A percentile compares a stretch with the other conserved stretches of the same genome.
phyloP scores from a whole-genome alignment of 2,888 invertebrate species.

The Cheilosia scutellata region DNA sequence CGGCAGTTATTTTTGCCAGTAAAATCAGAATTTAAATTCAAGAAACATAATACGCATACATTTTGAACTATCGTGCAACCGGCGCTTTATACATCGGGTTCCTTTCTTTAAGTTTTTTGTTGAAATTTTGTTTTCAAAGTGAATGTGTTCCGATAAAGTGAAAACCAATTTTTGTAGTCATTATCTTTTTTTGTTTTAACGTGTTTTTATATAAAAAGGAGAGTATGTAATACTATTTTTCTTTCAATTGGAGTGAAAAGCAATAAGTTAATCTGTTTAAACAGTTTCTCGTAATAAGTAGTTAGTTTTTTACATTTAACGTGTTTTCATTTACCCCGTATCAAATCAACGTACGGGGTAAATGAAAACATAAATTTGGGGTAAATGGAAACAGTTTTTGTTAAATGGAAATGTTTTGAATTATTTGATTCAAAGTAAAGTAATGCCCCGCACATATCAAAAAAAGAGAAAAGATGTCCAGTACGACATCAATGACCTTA shows the following conservation, averaged over 20 bases:
- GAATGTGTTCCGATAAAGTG: neutral
- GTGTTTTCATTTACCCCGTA: neutral
- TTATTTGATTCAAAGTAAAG: neutral
- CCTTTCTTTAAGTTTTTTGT: neutral
- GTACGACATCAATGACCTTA: neutral
- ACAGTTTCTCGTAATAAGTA: neutral
- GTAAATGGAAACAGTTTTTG: neutral
- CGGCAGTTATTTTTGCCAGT: neutral
- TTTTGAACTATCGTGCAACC: neutral
- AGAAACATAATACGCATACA: too few relatives aligned
- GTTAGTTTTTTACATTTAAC: neutral
- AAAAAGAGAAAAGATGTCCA: neutral
- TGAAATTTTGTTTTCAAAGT: neutral
- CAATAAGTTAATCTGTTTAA: neutral
- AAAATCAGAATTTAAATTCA: neutral
- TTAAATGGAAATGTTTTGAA: neutral
- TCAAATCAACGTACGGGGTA: neutral
- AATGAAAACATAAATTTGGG: too few relatives aligned
- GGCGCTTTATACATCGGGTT: neutral
- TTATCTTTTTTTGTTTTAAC: neutral
- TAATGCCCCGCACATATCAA: neutral
- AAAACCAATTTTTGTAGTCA: neutral
- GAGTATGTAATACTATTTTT: neutral
- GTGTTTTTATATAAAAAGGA: neutral
- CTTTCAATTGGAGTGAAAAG: neutral